Conservation (phyloP, 2,113 vertebrate species). For the Fregetta grallaria region DNA sequence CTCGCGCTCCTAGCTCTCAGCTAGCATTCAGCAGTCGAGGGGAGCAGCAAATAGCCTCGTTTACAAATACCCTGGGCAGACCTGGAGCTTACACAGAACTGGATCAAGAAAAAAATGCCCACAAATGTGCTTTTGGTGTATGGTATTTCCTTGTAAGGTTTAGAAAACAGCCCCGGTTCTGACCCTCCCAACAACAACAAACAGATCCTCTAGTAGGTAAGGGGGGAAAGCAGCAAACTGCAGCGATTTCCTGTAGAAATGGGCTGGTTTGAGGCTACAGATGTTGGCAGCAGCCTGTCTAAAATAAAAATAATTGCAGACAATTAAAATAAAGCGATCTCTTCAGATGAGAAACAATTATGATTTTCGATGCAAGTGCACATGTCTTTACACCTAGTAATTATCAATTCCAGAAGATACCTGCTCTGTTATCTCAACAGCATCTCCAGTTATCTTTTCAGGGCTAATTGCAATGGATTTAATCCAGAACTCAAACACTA, state of each 20-base stretch:
- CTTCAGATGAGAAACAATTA: constrained; percentile 55
- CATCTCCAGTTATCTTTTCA: constrained; percentile 52
- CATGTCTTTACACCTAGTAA: constrained; percentile 31
- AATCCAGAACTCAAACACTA: constrained; percentile 44
- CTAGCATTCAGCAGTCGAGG: background rate
- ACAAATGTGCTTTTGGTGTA: background rate
- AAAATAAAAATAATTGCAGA: constrained; percentile 50
- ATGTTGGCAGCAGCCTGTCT: background rate
- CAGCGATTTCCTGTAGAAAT: background rate
- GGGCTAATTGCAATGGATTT: constrained; percentile 51
- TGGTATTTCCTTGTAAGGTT: background rate
- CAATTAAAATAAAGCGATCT: constrained; percentile 31
- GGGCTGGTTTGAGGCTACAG: background rate
- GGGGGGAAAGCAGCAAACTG: background rate
- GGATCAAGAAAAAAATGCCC: background rate
- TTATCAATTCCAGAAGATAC: constrained; percentile 59
- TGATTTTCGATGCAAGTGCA: constrained; percentile 42
- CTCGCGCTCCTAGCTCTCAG: rapidly evolving
- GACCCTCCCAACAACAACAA: background rate
- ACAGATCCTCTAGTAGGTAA: background rate
- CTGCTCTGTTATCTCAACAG: constrained; percentile 53
- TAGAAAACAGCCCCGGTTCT: background rate
- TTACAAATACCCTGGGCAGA: background rate
- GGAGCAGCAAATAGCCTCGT: background rate
- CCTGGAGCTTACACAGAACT: background rate